Evolutionary conservation across 2,797 vertebrate genomes (phyloP).

Genomic region (Pangasius larnaudii): DNA sequence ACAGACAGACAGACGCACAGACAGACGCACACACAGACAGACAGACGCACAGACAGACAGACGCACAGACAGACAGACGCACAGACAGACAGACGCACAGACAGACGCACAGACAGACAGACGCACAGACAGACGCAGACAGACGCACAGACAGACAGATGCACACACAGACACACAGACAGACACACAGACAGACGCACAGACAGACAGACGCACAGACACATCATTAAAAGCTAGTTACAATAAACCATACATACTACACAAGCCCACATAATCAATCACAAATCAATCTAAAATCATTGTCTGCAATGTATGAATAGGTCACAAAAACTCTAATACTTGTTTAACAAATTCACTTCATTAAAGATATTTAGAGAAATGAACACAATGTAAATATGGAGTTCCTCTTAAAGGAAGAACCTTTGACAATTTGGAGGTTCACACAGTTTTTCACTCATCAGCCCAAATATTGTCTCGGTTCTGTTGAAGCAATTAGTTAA

Average conservation of each 20-base stretch:
- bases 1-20: not conserved
- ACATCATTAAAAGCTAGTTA: conserved; percentile 14
- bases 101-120: too few relatives aligned
- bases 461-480: not conserved
- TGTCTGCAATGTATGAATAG: not conserved
- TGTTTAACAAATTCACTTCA: conserved; percentile 14
- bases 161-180: not conserved
- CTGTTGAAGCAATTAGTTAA: not conserved
- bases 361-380: not conserved
- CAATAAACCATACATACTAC: not conserved
- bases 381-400: not conserved
- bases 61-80: too few relatives aligned
- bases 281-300: not conserved
- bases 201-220: not conserved
- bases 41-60: too few relatives aligned
- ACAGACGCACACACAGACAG: too few relatives aligned
- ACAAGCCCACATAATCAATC: not conserved
- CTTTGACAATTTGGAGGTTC: not conserved
- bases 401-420: not conserved
- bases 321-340: conserved; percentile 15
- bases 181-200: too few relatives aligned
- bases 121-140: too few relatives aligned
- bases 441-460: not conserved
- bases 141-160: too few relatives aligned
- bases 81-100: too few relatives aligned